phyloP scores from a whole-genome alignment of 2,113 vertebrate species.

The Phrynosoma platyrhinos region DNA sequence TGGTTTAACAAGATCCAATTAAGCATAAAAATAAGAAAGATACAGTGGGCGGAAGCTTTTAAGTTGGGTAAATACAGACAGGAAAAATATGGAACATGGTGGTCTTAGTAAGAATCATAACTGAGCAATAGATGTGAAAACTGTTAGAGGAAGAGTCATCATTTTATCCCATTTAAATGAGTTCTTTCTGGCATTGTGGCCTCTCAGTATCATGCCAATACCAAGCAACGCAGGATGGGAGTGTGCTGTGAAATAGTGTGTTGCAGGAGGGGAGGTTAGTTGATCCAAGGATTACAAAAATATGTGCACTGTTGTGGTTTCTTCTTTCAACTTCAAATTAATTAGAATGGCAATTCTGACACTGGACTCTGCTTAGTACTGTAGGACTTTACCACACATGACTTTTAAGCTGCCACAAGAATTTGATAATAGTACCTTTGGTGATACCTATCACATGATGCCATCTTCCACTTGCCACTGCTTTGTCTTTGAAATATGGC shows the following conservation, averaged over 20 bases:
- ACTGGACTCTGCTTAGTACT: background rate
- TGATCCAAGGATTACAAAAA: background rate
- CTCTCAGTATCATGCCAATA: too few relatives aligned
- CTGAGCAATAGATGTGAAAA: background rate
- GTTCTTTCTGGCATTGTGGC: background rate
- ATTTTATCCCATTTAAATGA: background rate
- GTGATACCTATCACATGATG: too few relatives aligned
- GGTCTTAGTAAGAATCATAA: background rate
- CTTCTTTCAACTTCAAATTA: background rate
- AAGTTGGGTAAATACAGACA: conserved; percentile 10
- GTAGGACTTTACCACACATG: too few relatives aligned
- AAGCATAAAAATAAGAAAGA: conserved; percentile 26
- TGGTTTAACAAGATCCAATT: background rate
- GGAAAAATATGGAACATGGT: too few relatives aligned
- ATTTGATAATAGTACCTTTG: too few relatives aligned
- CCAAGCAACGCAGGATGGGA: background rate
- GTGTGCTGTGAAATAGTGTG: too few relatives aligned
- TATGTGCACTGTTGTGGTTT: too few relatives aligned
- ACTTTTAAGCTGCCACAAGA: too few relatives aligned
- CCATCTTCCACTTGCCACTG: too few relatives aligned
- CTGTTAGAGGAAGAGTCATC: background rate
- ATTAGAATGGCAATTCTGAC: background rate
- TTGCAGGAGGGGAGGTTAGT: background rate
- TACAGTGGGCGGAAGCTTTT: background rate
- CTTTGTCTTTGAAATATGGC: too few relatives aligned